phyloP scores from a whole-genome alignment of 2,797 vertebrate genomes.

The Molossus molossus region DNA sequence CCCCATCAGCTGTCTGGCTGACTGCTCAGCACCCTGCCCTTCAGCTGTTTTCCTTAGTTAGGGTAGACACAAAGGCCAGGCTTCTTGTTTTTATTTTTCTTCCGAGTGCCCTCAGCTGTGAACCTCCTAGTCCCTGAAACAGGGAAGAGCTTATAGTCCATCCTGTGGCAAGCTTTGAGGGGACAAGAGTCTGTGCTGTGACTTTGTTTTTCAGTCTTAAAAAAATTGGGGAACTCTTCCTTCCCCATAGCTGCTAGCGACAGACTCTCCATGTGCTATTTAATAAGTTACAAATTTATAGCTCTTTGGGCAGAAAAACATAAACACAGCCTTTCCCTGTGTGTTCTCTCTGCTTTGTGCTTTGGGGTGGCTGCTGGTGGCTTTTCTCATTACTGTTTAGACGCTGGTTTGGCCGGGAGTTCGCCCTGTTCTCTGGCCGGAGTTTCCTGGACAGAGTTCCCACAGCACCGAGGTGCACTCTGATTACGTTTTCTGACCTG shows the following conservation, averaged over 20 bases:
- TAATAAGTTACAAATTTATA: conserved; percentile 80
- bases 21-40: conserved; percentile 59
- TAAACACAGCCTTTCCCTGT: conserved; percentile 57
- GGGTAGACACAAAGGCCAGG: conserved; percentile 58
- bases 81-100: conserved; percentile 81
- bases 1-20: conserved; percentile 82
- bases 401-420: conserved; percentile 77
- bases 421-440: conserved; percentile 74
- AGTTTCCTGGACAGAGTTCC: conserved; percentile 82
- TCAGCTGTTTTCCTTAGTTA: conserved; percentile 83
- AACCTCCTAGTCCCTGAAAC: neutral
- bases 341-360: conserved; percentile 45
- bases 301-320: conserved; percentile 72
- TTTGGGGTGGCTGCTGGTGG: conserved; percentile 67
- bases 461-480: conserved; percentile 46
- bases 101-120: conserved; percentile 46
- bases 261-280: conserved; percentile 77
- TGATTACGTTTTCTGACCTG: neutral
- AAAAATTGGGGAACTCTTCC: conserved; percentile 21
- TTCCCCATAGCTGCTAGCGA: conserved; percentile 53
- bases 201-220: conserved; percentile 21
- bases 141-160: neutral
- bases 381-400: conserved; percentile 79
- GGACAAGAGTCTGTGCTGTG: neutral
- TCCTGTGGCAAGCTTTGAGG: neutral